A percentile compares a stretch with the other conserved stretches of the same genome.
Conservation (phyloP, 2,888 invertebrate genomes). For the Rhaphigaster nebulosa region DNA sequence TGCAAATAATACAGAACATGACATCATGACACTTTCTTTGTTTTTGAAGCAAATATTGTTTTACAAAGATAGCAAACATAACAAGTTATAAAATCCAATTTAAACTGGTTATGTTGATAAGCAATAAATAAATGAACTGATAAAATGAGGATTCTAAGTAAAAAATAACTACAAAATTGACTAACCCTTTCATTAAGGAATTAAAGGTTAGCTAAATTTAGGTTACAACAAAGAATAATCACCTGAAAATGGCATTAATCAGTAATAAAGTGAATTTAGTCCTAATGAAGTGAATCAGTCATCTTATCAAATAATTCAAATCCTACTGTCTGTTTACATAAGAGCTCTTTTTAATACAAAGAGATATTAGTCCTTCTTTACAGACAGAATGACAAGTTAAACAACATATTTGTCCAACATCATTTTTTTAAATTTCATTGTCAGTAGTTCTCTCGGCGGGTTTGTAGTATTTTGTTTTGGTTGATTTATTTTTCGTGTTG, state of each 20-base stretch:
- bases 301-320: not conserved
- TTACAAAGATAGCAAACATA: not conserved
- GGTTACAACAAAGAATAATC: not conserved
- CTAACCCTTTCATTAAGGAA: not conserved
- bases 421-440: no score
- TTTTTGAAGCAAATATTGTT: not conserved
- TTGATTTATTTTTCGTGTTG: no score
- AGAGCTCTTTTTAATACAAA: not conserved
- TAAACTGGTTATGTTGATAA: not conserved
- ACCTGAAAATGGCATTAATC: not conserved
- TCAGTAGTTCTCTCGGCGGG: no score
- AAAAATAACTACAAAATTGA: not conserved
- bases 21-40: not conserved
- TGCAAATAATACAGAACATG: no score
- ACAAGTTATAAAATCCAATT: not conserved
- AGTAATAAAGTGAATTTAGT: not conserved
- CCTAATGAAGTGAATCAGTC: not conserved
- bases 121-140: not conserved
- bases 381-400: no score
- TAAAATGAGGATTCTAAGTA: not conserved
- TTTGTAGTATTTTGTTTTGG: no score
- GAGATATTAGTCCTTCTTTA: not conserved
- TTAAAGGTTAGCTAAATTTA: not conserved
- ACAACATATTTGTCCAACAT: no score
- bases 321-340: not conserved